Percentiles rank a stretch among this genome's conserved stretches.
Conservation (phyloP, 2,888 invertebrate genomes). For the Calameuta pallipes region DNA sequence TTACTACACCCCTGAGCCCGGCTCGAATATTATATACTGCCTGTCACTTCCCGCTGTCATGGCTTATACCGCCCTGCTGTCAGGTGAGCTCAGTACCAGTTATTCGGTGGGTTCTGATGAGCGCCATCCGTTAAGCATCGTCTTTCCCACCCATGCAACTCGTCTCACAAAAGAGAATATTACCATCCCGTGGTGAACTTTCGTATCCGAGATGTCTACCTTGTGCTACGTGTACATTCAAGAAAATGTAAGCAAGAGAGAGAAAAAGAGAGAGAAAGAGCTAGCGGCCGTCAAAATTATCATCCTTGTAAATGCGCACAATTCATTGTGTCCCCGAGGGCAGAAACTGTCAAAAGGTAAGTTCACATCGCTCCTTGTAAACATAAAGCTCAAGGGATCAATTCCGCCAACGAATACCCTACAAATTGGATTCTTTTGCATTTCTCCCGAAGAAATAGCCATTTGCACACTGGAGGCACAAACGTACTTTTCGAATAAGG, state of each 20-base stretch:
- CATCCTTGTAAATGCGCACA: slow-evolving; percentile 22
- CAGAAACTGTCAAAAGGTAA: slow-evolving; percentile 18
- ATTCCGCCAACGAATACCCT: slow-evolving; percentile 43
- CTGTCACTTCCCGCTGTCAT: slow-evolving; percentile 44
- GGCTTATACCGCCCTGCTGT: slow-evolving; percentile 49
- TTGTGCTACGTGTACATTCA: too few relatives aligned
- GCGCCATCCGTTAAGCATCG: slow-evolving; percentile 7
- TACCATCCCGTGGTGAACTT: not conserved
- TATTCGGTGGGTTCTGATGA: slow-evolving; percentile 3
- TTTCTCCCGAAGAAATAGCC: not conserved
- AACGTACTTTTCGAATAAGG: not conserved
- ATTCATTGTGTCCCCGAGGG: slow-evolving; percentile 9
- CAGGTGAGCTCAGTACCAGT: slow-evolving; percentile 38
- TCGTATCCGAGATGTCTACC: not conserved
- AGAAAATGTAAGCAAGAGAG: too few relatives aligned
- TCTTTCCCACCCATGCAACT: not conserved
- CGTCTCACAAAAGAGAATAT: not conserved
- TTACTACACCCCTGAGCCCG: slow-evolving; percentile 32
- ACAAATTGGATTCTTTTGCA: slow-evolving; percentile 45
- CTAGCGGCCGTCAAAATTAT: slow-evolving; percentile 21
- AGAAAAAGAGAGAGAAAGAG: too few relatives aligned
- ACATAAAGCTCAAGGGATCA: slow-evolving; percentile 39
- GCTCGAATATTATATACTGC: slow-evolving; percentile 50
- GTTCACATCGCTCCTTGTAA: slow-evolving; percentile 15
- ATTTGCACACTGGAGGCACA: not conserved